phyloP scores from a whole-genome alignment of 2,113 vertebrate species.

The Siphamia tubifer region DNA sequence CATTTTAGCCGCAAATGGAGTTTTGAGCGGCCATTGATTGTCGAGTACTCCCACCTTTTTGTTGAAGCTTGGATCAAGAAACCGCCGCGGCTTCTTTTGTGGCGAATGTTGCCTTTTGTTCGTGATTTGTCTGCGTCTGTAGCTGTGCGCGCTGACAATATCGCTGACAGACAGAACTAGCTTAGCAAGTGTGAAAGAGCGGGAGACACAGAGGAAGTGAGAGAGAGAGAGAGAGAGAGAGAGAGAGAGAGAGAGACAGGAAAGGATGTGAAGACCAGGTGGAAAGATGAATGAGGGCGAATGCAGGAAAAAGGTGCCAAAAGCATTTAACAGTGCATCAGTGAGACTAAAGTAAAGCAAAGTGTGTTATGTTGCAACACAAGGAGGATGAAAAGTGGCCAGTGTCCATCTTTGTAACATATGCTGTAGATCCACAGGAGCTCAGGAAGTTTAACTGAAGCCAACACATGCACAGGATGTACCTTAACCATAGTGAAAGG shows the following conservation, averaged over 20 bases:
- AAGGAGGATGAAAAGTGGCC: slow-evolving; percentile 13
- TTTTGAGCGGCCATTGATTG: slow-evolving; percentile 21
- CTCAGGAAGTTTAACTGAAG: slow-evolving; percentile 46
- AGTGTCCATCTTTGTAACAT: slow-evolving; percentile 57
- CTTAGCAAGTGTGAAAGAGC: not conserved
- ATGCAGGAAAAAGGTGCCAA: not conserved
- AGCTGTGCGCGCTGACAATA: slow-evolving; percentile 7
- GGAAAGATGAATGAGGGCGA: slow-evolving; percentile 43
- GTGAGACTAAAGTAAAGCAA: slow-evolving; percentile 2
- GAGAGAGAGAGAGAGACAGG: not conserved
- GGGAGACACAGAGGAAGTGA: not conserved
- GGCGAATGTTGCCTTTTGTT: slow-evolving; percentile 36
- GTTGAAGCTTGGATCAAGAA: slow-evolving; percentile 32
- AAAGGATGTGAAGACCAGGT: not conserved
- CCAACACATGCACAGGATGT: slow-evolving; percentile 53
- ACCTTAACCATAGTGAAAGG: not conserved
- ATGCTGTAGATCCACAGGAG: slow-evolving; percentile 48
- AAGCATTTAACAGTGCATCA: slow-evolving; percentile 15
- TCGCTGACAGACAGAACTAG: slow-evolving; percentile 46
- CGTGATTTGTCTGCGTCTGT: slow-evolving; percentile 9
- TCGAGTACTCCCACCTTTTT: slow-evolving; percentile 18
- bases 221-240: not conserved
- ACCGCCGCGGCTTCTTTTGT: slow-evolving; percentile 4
- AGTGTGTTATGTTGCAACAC: not conserved
- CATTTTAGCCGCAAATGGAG: slow-evolving; percentile 17